Evolutionary conservation across 2,888 invertebrate genomes (phyloP), one percentile per base, ranked within the genome.

Genomic region (Habrosyne pyritoides): DNA sequence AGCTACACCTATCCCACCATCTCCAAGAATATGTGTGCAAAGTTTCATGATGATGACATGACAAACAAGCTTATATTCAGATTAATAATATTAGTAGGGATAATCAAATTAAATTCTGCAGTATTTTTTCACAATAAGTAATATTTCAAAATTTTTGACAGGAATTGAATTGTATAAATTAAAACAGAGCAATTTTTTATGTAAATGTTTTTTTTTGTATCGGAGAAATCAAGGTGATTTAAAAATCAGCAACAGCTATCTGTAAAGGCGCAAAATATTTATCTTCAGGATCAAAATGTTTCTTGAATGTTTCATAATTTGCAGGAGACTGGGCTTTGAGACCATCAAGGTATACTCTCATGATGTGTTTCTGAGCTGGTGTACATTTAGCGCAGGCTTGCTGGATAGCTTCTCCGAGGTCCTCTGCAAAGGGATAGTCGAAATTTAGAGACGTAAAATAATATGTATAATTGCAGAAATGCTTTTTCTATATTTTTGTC

Each of bases 311-410:
- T 14, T 81, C 75, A 80, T 91, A 93, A 26, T 92, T 91, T 4
- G 83, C 69, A 0, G 93, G 91, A 0, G 89, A 93, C 54, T 93
- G 92, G 53, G 86, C 82, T 60, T 93, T 93, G 10, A 94, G 69
- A 36, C 75, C 94, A 14, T 86, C 89, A 0, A 95, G 87, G 60
- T 95, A 94, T 64, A 87, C 92, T 52, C 94, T 93, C 26, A 95
- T 88, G 26, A 94, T 93, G 57, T 90, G 86, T 69, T 94, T 95
- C 79, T 96, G 95, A 47, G 93, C 94, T 46, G 91, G 89, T 7
- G 94, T 94, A 73, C 96, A 96, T 77, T 95, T 95, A 21, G 77
- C 82, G 79, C 96, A 96, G 26, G 93, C 93, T 47, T 93, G 92
- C 64, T 83, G 75, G 21, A 95, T 87, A 0, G 95, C 95, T 71